phyloP scores from a whole-genome alignment of 2,888 invertebrate species.

The Dyspetes luteomarginatus region DNA sequence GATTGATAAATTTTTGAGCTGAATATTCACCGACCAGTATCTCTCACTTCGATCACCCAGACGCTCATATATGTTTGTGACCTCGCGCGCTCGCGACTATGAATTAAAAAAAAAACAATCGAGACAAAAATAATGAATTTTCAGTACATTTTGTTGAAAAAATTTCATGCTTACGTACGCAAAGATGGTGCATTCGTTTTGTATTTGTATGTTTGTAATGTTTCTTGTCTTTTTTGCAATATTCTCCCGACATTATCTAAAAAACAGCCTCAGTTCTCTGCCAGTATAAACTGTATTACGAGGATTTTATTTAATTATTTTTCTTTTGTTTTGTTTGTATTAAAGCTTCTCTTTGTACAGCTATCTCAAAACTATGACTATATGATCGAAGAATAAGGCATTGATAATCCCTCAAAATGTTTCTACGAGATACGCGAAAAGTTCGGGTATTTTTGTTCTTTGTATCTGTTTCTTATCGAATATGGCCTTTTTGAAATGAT shows the following conservation, averaged over 20 bases:
- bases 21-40: background rate
- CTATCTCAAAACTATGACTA: conserved; percentile 71
- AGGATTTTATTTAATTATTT: conserved; percentile 66
- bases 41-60: background rate
- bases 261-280: conserved; percentile 58
- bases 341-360: conserved; percentile 69
- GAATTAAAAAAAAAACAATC: conserved; percentile 2
- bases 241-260: conserved; percentile 56
- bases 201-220: background rate
- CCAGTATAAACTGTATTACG: conserved; percentile 66
- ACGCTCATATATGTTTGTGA: background rate
- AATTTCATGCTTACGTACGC: conserved; percentile 51
- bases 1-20: background rate
- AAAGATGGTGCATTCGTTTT: conserved; percentile 14
- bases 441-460: conserved; percentile 58
- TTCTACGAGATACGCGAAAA: conserved; percentile 60
- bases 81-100: background rate
- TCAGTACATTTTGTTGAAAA: conserved; percentile 35
- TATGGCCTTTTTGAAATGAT: conserved; percentile 27
- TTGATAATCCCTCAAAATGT: conserved; percentile 64
- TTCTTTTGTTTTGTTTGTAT: too few species aligned
- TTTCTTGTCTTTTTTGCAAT: conserved; percentile 20
- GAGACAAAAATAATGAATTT: conserved; percentile 25
- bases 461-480: conserved; percentile 38
- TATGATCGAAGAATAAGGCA: conserved; percentile 65